Evolutionary conservation across 2,797 vertebrate genomes (phyloP), one percentile per base, ranked within the genome.

Genomic region (Echiichthys vipera): DNA sequence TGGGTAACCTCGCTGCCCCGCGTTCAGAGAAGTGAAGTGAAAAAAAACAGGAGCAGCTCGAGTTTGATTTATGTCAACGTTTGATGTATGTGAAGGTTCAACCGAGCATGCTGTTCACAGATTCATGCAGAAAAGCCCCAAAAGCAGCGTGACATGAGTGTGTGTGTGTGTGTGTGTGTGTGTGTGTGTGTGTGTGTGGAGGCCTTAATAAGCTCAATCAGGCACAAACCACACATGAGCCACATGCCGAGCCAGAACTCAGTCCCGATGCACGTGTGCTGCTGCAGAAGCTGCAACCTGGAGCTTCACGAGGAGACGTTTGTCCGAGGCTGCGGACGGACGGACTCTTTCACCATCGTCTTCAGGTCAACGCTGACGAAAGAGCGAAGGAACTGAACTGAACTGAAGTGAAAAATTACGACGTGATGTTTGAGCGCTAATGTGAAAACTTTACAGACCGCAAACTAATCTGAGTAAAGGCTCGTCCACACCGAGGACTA

Each of bases 71-170:
- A 74, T 81, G 83, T 85, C 77, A 66, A 56, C 27, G 72, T 78
- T 81, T 87, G 84, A 90, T 89, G 78, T 65, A 69, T 84, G 84
- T 78, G 82, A 72, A 67, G 71, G 66, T 49, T 78, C 57, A 72
- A 56, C 80, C 37, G 65, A 84, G 76, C 78, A 15, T 85, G 66
- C 24, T 49, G 74, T 62, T 71, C 73, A 77, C 56, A 59, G 74
- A 70, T 58, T 59, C 72, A 85, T 32, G 75, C 39, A 72, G 50
- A 42, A 74, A 77, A 76, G 58, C 49, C 63, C 69, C 42, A 63
- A 78, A 79, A 65, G 24, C 46, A 59, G 42, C 15, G 17, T 65
- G 45, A 63, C 54, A 42, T 2, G 10, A 1, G 15, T 17, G 55
- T 68, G 27, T 59, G 29, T 59, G 47, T 61, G 62, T 47, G 43